Conservation (phyloP, 2,113 vertebrate genomes). For the Trogon melanurus region DNA sequence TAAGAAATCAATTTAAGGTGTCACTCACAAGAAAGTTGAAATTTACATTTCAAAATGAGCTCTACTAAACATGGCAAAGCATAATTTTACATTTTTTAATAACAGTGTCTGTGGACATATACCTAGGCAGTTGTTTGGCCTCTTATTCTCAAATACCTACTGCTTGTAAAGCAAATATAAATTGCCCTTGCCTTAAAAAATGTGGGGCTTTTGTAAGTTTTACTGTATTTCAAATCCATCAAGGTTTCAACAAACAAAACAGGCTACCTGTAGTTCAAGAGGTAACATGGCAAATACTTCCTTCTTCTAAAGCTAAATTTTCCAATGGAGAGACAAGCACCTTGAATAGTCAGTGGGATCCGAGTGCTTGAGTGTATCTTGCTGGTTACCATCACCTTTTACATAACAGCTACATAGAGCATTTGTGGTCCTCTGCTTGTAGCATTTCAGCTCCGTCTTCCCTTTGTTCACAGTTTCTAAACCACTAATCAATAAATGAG, state of each 20-base stretch:
- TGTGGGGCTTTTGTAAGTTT: neutral
- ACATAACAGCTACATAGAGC: neutral
- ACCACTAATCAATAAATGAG: neutral
- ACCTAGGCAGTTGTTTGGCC: neutral
- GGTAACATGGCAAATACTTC: neutral
- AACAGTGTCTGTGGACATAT: neutral
- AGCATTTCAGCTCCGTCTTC: neutral
- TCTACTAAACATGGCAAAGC: neutral
- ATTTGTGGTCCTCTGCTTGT: neutral
- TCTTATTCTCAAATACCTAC: neutral
- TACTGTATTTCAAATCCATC: neutral
- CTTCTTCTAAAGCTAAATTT: neutral
- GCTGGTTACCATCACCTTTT: neutral
- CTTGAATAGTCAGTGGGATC: neutral
- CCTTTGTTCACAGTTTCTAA: neutral
- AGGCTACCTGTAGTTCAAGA: neutral
- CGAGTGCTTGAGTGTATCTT: too few relatives aligned
- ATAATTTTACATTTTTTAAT: neutral
- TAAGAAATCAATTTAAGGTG: conserved; percentile 14
- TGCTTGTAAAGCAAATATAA: neutral
- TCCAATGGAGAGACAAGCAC: neutral
- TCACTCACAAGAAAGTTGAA: neutral
- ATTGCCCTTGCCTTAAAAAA: neutral
- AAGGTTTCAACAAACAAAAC: neutral
- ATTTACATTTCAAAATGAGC: conserved; percentile 3